Evolutionary conservation across 2,888 invertebrate species (phyloP).

Genomic region (Melangyna quadrimaculata): DNA sequence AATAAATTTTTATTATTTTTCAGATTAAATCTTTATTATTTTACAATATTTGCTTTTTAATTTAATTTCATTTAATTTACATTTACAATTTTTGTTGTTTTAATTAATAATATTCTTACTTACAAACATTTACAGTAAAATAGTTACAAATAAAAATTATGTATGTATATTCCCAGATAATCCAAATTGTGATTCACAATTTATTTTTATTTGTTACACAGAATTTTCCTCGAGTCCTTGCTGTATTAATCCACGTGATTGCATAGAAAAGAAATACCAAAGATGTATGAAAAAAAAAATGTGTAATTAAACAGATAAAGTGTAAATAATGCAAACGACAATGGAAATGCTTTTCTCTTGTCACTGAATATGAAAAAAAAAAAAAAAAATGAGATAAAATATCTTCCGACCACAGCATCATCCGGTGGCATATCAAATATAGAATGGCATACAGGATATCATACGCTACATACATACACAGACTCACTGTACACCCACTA

Average conservation of each 20-base stretch:
- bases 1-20: background rate
- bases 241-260: constrained; percentile 65
- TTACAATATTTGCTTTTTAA: constrained; percentile 11
- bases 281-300: constrained; percentile 33
- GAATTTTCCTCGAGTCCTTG: constrained; percentile 80
- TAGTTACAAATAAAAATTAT: constrained; percentile 48
- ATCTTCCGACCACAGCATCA: constrained; percentile 30
- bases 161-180: constrained; percentile 35
- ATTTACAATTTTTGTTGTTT: constrained; percentile 42
- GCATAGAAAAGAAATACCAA: constrained; percentile 44
- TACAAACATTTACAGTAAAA: constrained; percentile 64
- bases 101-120: constrained; percentile 41
- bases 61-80: constrained; percentile 22
- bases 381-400: constrained; percentile 33
- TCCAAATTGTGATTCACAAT: constrained; percentile 31
- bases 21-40: constrained; percentile 38
- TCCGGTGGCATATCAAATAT: constrained; percentile 11
- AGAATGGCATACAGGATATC: constrained; percentile 9
- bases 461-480: background rate
- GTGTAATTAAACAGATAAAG: constrained; percentile 14
- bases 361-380: constrained; percentile 14
- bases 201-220: constrained; percentile 74
- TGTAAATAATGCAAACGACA: constrained; percentile 23
- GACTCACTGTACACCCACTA: background rate
- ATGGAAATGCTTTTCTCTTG: constrained; percentile 10